Conservation (phyloP, 2,888 invertebrate genomes). For the Smittia aterrima region DNA sequence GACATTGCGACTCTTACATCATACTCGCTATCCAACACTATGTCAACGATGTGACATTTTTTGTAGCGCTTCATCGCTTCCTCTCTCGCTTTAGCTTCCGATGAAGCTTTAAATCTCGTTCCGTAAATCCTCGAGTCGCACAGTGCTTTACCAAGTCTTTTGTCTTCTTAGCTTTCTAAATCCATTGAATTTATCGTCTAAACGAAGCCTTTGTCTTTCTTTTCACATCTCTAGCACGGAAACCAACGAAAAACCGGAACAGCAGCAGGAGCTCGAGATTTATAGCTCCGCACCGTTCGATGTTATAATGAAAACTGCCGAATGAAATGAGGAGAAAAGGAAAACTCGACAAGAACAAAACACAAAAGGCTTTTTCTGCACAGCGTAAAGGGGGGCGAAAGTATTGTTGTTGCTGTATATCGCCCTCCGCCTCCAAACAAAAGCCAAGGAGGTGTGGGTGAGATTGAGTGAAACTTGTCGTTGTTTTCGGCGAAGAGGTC, state of each 20-base stretch:
- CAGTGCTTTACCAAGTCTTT: not conserved
- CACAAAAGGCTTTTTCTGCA: not conserved
- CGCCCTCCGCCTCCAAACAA: no score
- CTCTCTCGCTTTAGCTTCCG: not conserved
- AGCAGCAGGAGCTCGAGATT: conserved; percentile 10
- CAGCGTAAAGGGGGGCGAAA: not conserved
- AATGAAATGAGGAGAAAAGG: conserved; percentile 4
- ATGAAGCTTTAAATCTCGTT: not conserved
- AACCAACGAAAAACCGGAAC: not conserved
- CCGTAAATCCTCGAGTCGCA: not conserved
- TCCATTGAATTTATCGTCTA: not conserved
- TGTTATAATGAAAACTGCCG: conserved; percentile 28
- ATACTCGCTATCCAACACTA: conserved; percentile 27
- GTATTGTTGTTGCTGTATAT: not conserved
- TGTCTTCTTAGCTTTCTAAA: not conserved
- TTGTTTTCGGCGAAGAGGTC: no score
- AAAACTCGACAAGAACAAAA: not conserved
- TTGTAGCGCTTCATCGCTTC: conserved; percentile 30
- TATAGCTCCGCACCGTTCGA: conserved; percentile 9
- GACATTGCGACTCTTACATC: not conserved
- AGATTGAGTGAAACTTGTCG: not conserved
- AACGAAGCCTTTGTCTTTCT: not conserved
- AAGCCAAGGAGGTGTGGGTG: no score
- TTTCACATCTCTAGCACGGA: not conserved
- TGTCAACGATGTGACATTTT: conserved; percentile 29